These are phyloP conservation scores for Drosophila falleni DNA, from an alignment of 2,888 invertebrate species.

Conservation along the genomic window DNA sequence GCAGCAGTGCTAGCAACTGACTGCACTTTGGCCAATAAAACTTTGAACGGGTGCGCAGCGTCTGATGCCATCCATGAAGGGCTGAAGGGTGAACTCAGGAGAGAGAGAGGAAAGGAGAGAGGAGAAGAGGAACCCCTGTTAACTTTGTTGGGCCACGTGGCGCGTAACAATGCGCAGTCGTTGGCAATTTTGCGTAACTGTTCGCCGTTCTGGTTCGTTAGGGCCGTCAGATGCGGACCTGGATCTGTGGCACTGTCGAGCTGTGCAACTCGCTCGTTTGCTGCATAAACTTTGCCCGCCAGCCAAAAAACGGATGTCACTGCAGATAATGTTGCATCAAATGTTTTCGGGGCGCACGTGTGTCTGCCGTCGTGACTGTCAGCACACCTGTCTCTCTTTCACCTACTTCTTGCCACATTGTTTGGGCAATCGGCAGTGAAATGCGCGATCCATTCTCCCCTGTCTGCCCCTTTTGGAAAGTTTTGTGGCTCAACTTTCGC, in stretches of 20 bases:
- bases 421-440: constrained; percentile 61
- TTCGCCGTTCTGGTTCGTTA: constrained; percentile 74
- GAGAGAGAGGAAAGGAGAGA: neutral
- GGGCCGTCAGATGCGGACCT: constrained; percentile 37
- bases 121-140: neutral
- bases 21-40: constrained; percentile 74
- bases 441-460: constrained; percentile 23
- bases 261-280: constrained; percentile 7
- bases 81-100: neutral
- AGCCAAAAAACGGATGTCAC: constrained; percentile 64
- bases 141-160: constrained; percentile 74
- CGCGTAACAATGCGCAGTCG: constrained; percentile 76
- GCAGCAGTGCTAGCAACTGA: constrained; percentile 37
- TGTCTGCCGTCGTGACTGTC: constrained; percentile 40
- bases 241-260: constrained; percentile 1
- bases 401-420: constrained; percentile 40
- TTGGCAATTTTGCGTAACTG: constrained; percentile 80
- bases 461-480: constrained; percentile 11
- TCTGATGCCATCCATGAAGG: constrained; percentile 30
- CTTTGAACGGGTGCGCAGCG: constrained; percentile 51
- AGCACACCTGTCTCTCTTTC: constrained; percentile 28
- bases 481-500: constrained; percentile 41
- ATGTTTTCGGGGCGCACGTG: constrained; percentile 61
- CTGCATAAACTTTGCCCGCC: constrained; percentile 63
- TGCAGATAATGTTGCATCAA: constrained; percentile 72